Evolutionary conservation across 2,113 vertebrate genomes (phyloP).

Genomic region (Gymnogyps californianus): DNA sequence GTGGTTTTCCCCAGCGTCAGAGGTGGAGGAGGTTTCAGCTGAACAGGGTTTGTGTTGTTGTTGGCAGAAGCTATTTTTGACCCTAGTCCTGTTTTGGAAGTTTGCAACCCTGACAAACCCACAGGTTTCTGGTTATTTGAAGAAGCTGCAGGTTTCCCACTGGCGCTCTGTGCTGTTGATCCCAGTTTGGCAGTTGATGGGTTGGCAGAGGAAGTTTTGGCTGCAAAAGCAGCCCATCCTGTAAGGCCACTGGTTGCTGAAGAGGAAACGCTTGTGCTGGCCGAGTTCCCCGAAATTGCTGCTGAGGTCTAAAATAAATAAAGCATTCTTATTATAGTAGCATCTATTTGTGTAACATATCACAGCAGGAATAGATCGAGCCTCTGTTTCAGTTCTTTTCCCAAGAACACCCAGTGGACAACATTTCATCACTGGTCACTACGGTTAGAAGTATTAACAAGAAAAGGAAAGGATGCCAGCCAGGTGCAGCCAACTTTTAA

Average conservation of each 20-base stretch:
- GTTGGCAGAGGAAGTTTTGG: slow-evolving; percentile 86
- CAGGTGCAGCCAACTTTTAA: background rate
- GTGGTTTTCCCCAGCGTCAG: slow-evolving; percentile 92
- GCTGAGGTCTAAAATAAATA: slow-evolving; percentile 78
- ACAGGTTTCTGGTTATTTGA: slow-evolving; percentile 85
- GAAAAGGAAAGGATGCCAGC: slow-evolving; percentile 10
- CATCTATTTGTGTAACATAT: background rate
- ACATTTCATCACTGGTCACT: background rate
- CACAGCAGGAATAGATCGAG: background rate
- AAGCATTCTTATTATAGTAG: slow-evolving; percentile 12
- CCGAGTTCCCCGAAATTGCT: slow-evolving; percentile 80
- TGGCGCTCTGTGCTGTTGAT: slow-evolving; percentile 72
- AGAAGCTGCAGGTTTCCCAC: slow-evolving; percentile 79
- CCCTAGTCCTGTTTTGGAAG: slow-evolving; percentile 80
- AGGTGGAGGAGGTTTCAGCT: slow-evolving; percentile 86
- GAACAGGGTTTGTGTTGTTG: slow-evolving; percentile 66
- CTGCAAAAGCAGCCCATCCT: slow-evolving; percentile 95
- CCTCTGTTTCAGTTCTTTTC: background rate
- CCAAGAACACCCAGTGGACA: background rate
- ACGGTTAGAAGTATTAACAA: background rate
- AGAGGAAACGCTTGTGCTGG: slow-evolving; percentile 77
- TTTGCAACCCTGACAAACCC: slow-evolving; percentile 84
- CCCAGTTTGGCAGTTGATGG: slow-evolving; percentile 84
- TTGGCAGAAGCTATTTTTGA: slow-evolving; percentile 79
- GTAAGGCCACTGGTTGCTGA: slow-evolving; percentile 88